Conservation (phyloP, 2,113 vertebrate genomes). For the Pachyramphus minor region DNA sequence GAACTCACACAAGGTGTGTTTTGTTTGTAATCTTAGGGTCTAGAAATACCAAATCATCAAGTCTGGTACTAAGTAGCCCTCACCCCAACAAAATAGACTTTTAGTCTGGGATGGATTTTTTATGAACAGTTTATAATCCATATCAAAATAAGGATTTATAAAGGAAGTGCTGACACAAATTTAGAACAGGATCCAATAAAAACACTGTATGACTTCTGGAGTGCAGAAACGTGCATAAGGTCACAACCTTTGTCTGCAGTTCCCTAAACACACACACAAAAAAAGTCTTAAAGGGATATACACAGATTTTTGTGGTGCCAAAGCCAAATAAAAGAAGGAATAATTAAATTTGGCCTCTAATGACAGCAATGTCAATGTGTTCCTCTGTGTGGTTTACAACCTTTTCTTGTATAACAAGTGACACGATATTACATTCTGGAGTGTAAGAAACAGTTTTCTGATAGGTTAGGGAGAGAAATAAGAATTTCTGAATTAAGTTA, state of each 20-base stretch:
- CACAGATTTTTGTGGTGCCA: background rate
- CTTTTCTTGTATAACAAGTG: background rate
- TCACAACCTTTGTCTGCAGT: background rate
- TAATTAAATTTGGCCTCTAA: background rate
- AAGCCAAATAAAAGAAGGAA: background rate
- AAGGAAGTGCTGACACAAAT: constrained; percentile 34
- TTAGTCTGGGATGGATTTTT: background rate
- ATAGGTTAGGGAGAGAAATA: background rate
- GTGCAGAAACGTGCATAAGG: background rate
- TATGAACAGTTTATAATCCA: constrained; percentile 14
- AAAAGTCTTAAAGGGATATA: background rate
- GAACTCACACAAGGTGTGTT: background rate
- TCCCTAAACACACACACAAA: background rate
- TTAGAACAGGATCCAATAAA: constrained; percentile 18
- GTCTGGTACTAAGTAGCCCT: background rate
- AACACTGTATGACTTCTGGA: background rate
- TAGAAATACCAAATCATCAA: constrained; percentile 16
- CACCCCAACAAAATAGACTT: background rate
- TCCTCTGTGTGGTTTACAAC: background rate
- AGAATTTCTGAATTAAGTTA: background rate
- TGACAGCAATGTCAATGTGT: background rate
- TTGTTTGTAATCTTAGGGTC: background rate
- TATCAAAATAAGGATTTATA: constrained; percentile 37
- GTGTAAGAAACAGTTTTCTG: background rate
- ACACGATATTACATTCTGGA: background rate